A percentile compares a stretch with the other conserved stretches of the same genome.
Evolutionary conservation across 2,888 invertebrate genomes (phyloP).

Genomic region (Drosophila mimica): DNA sequence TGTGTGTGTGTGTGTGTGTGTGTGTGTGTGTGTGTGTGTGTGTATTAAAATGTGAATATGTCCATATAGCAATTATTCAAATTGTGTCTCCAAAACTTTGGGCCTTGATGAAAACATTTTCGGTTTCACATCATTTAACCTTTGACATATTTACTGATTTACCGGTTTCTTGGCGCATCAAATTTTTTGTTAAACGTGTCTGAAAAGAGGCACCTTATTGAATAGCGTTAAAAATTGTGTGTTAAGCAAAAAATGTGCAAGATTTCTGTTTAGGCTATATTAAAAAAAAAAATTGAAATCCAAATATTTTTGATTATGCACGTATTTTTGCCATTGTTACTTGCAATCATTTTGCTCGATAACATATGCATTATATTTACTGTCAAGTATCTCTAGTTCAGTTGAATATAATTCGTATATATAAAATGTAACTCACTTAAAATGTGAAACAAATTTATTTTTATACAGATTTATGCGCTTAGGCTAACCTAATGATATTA

Average conservation of each 20-base stretch:
- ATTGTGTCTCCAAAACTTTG: slow-evolving; percentile 26
- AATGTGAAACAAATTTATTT: neutral
- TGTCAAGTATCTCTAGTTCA: neutral
- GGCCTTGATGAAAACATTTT: slow-evolving; percentile 16
- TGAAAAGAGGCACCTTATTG: slow-evolving; percentile 4
- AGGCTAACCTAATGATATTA: neutral
- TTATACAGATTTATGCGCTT: no score
- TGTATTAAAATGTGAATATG: neutral
- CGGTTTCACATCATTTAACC: slow-evolving; percentile 15
- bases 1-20: neutral
- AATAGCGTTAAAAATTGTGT: neutral
- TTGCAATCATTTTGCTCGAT: neutral
- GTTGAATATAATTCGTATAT: neutral
- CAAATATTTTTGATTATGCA: slow-evolving; percentile 6
- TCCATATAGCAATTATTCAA: slow-evolving; percentile 6
- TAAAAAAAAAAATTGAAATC: neutral
- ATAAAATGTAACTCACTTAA: neutral
- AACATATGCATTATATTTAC: no score
- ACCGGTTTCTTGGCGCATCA: slow-evolving; percentile 24
- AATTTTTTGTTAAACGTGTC: slow-evolving; percentile 14
- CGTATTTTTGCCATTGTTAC: neutral
- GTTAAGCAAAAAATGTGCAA: neutral
- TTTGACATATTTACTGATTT: slow-evolving; percentile 26
- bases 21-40: neutral
- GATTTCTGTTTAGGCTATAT: neutral